phyloP scores from a whole-genome alignment of 2,113 vertebrate genomes.

The Brienomyrus longianalis region DNA sequence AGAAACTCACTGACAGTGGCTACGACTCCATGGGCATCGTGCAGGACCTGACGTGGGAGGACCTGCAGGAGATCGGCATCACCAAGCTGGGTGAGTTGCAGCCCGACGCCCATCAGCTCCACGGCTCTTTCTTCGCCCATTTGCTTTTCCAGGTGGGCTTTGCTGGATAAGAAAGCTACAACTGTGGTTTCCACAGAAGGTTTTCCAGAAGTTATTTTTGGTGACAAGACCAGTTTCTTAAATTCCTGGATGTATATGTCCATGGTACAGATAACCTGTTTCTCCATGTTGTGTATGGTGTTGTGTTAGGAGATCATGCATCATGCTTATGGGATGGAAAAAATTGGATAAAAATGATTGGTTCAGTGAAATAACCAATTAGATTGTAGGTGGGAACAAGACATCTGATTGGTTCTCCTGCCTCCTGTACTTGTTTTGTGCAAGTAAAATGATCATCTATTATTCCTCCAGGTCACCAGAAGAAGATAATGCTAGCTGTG shows the following conservation, averaged over 20 bases:
- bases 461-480: slow-evolving; percentile 79
- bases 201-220: not conserved
- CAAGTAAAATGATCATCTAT: not conserved
- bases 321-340: too few relatives aligned
- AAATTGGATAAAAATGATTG: too few relatives aligned
- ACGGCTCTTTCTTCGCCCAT: not conserved
- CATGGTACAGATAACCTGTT: not conserved
- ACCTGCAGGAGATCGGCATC: slow-evolving; percentile 91
- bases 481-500: slow-evolving; percentile 93
- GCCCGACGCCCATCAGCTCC: not conserved
- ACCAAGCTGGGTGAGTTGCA: slow-evolving; percentile 73
- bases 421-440: too few relatives aligned
- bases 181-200: not conserved
- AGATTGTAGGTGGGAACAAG: too few relatives aligned
- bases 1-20: slow-evolving; percentile 81
- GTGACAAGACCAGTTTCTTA: not conserved
- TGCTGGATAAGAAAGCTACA: not conserved
- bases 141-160: not conserved
- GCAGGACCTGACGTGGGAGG: slow-evolving; percentile 87
- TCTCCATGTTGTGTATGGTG: not conserved
- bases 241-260: not conserved
- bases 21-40: slow-evolving; percentile 90
- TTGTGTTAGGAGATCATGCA: not conserved
- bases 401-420: too few relatives aligned
- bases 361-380: too few relatives aligned